A percentile compares a stretch with the other conserved stretches of the same genome.
phyloP scores from a whole-genome alignment of 2,797 vertebrate genomes.

The Poeciliopsis infans region DNA sequence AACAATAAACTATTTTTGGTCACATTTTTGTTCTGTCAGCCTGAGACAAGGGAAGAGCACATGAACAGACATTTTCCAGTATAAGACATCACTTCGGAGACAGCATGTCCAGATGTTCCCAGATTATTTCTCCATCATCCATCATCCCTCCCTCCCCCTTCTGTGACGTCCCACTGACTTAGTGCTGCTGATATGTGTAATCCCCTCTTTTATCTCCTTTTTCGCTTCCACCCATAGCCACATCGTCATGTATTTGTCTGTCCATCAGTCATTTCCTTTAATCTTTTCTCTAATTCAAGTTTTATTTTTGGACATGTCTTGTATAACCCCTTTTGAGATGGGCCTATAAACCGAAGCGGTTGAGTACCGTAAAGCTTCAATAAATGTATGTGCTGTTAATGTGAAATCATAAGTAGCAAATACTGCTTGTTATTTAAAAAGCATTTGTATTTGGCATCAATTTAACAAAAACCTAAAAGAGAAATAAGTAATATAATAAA shows the following conservation, averaged over 20 bases:
- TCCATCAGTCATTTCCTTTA: slow-evolving; percentile 50
- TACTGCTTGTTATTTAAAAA: slow-evolving; percentile 55
- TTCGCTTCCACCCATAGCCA: background rate
- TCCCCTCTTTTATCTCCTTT: slow-evolving; percentile 58
- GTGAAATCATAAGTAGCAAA: slow-evolving; percentile 52
- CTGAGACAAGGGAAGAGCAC: slow-evolving; percentile 6
- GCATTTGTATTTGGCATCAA: background rate
- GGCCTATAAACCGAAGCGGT: slow-evolving; percentile 39
- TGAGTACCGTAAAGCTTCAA: slow-evolving; percentile 10
- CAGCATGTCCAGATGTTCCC: slow-evolving; percentile 68
- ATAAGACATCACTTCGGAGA: slow-evolving; percentile 31
- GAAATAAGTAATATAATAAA: background rate
- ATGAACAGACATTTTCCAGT: slow-evolving; percentile 19
- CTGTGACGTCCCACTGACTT: slow-evolving; percentile 64
- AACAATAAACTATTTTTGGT: slow-evolving; percentile 6
- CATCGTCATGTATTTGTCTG: slow-evolving; percentile 58
- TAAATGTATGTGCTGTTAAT: slow-evolving; percentile 41
- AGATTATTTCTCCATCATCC: slow-evolving; percentile 62
- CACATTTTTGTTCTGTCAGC: background rate
- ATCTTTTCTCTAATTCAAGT: slow-evolving; percentile 50
- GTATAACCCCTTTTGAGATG: slow-evolving; percentile 23
- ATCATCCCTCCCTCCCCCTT: slow-evolving; percentile 48
- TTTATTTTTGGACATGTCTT: slow-evolving; percentile 60
- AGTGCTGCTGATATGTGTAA: slow-evolving; percentile 64
- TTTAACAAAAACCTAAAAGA: background rate